Percentiles rank a stretch among this genome's conserved stretches.
phyloP scores from a whole-genome alignment of 64 coral and sea anemone species.

The Stylophora pistillata region DNA sequence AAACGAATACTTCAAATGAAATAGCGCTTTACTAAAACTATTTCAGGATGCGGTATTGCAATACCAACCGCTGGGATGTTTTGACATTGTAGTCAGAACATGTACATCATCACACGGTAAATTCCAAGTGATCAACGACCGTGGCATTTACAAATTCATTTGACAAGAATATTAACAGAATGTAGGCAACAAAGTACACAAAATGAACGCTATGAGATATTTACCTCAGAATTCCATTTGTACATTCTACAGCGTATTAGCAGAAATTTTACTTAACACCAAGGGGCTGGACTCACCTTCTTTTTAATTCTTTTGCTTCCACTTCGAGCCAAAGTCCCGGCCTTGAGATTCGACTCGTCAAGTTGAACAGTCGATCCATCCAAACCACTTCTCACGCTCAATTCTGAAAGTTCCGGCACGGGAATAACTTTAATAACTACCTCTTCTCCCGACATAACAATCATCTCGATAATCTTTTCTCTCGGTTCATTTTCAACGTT shows the following conservation, averaged over 20 bases:
- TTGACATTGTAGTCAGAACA: neutral
- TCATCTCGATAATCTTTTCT: constrained; percentile 97
- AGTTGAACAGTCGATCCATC: constrained; percentile 91
- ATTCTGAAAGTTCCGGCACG: constrained; percentile 86
- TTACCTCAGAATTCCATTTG: neutral
- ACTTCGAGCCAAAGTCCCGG: constrained; percentile 90
- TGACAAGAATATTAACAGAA: neutral
- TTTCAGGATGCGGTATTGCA: neutral
- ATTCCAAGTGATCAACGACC: neutral
- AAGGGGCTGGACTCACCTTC: constrained; percentile 64
- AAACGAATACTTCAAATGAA: neutral
- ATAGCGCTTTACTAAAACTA: neutral
- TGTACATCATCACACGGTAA: neutral
- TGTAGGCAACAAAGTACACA: neutral
- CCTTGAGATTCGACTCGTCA: constrained; percentile 89
- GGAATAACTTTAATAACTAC: constrained; percentile 94
- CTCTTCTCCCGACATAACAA: constrained; percentile 85
- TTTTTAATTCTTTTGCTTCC: constrained; percentile 98
- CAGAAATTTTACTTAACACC: neutral
- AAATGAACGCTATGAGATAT: neutral
- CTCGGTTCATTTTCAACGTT: constrained; percentile 86
- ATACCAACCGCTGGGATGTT: neutral
- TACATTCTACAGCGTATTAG: neutral
- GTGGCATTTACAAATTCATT: too few relatives aligned
- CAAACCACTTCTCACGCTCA: constrained; percentile 91